Percentiles rank a stretch among this genome's conserved stretches.
Evolutionary conservation across 1,140 invertebrate species (phyloP).

Genomic region (Pseudomyrmex concolor): DNA sequence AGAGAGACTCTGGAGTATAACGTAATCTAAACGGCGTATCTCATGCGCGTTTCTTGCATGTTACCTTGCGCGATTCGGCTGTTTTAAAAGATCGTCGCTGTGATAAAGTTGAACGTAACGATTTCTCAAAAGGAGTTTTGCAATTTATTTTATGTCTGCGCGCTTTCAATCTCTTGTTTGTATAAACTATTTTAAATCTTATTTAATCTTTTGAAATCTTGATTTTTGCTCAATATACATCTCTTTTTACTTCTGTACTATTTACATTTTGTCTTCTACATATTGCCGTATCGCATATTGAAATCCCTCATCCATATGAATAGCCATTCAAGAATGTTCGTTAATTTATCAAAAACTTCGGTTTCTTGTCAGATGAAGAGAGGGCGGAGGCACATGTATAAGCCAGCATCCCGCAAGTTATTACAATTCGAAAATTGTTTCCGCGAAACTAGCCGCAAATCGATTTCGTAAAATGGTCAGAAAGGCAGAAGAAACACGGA

Average conservation of each 20-base stretch:
- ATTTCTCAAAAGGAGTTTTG: too few relatives aligned
- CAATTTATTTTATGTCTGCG: too few relatives aligned
- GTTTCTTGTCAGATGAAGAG: background rate
- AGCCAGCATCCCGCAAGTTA: conserved; percentile 9
- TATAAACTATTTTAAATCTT: too few relatives aligned
- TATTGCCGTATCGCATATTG: background rate
- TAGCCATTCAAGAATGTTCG: background rate
- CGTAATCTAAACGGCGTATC: conserved; percentile 18
- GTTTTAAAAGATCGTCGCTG: conserved; percentile 23
- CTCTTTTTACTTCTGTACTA: too few relatives aligned
- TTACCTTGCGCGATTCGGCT: conserved; percentile 25
- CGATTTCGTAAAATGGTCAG: conserved; percentile 17
- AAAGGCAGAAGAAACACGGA: conserved; percentile 9
- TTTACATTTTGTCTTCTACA: conserved; percentile 1
- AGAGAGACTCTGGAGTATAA: conserved; percentile 2
- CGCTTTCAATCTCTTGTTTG: too few relatives aligned
- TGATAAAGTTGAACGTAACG: conserved; percentile 16
- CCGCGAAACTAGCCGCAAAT: conserved; percentile 20
- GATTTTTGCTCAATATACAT: too few relatives aligned
- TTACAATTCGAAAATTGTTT: conserved; percentile 23
- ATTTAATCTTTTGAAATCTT: too few relatives aligned
- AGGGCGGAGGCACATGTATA: background rate
- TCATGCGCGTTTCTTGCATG: background rate
- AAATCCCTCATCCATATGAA: background rate
- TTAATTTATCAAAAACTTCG: conserved; percentile 16